Percentiles rank a stretch among this genome's conserved stretches.
Evolutionary conservation across 2,888 invertebrate species (phyloP).

Genomic region (Leptinotarsa tumamoca): DNA sequence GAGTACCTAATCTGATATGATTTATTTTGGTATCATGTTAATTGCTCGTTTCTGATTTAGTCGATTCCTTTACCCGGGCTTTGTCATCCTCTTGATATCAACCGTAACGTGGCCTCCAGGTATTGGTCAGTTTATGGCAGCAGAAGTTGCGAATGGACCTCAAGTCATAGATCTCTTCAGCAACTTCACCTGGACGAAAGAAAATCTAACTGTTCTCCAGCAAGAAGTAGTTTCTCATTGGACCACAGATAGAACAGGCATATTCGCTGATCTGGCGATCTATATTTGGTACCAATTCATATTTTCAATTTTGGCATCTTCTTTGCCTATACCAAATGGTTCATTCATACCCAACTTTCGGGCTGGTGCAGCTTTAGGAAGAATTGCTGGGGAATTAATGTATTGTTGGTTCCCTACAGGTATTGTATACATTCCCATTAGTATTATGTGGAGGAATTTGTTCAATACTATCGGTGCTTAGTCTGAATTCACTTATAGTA

Average conservation of each 20-base stretch:
- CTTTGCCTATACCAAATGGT: conserved; percentile 96
- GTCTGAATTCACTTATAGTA: no score
- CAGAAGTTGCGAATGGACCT: conserved; percentile 66
- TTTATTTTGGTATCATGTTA: not conserved
- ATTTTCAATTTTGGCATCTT: conserved; percentile 90
- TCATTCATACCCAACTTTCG: conserved; percentile 98
- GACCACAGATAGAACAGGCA: conserved; percentile 84
- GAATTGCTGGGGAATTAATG: conserved; percentile 95
- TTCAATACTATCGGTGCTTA: no score
- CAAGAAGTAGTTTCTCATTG: conserved; percentile 87
- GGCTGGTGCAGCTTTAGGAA: conserved; percentile 93
- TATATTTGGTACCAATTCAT: conserved; percentile 89
- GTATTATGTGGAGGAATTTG: not conserved
- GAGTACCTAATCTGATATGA: conserved; percentile 62
- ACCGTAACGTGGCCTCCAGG: conserved; percentile 87
- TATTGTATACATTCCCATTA: conserved; percentile 29
- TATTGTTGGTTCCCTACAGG: conserved; percentile 86
- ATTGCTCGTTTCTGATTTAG: conserved; percentile 32
- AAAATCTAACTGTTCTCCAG: conserved; percentile 84
- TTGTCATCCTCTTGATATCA: conserved; percentile 85
- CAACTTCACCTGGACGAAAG: conserved; percentile 94
- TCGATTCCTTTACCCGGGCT: conserved; percentile 88
- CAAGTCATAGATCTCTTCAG: conserved; percentile 86
- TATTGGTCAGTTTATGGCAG: conserved; percentile 74
- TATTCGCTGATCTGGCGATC: conserved; percentile 86